phyloP scores from a whole-genome alignment of 2,797 vertebrate species.

The Merluccius polli region DNA sequence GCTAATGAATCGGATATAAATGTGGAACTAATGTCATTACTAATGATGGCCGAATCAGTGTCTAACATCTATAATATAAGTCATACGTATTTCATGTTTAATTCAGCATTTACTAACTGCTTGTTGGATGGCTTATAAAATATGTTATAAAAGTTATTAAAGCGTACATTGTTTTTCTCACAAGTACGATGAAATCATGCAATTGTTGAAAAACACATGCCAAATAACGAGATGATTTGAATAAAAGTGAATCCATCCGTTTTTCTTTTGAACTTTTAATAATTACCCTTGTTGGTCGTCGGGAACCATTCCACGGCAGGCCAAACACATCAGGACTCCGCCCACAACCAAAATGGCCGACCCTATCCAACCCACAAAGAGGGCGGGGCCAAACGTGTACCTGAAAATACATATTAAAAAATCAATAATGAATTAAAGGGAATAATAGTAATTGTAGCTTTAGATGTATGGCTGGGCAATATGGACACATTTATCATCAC shows the following conservation, averaged over 20 bases:
- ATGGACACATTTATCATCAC: too few relatives aligned
- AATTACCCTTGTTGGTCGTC: conserved; percentile 43
- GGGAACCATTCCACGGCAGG: conserved; percentile 79
- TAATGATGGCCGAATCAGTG: not conserved
- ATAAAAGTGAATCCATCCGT: not conserved
- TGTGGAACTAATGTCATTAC: not conserved
- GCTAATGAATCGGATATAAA: not conserved
- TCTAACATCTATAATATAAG: not conserved
- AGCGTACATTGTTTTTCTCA: not conserved
- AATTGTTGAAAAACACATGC: not conserved
- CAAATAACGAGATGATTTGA: not conserved
- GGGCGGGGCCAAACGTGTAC: conserved; percentile 88
- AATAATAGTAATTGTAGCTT: not conserved
- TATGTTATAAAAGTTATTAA: not conserved
- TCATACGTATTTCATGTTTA: not conserved
- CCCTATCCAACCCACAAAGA: conserved; percentile 90
- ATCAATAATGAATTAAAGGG: not conserved
- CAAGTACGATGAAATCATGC: too few relatives aligned
- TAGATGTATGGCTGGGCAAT: not conserved
- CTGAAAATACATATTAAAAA: conserved; percentile 52
- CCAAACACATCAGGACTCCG: conserved; percentile 85
- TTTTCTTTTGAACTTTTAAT: not conserved
- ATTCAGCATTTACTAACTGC: not conserved
- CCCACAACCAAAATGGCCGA: conserved; percentile 81
- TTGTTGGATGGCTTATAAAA: not conserved